Evolutionary conservation across 1,140 invertebrate genomes (phyloP).

Genomic region (Eupristina koningsbergeri): DNA sequence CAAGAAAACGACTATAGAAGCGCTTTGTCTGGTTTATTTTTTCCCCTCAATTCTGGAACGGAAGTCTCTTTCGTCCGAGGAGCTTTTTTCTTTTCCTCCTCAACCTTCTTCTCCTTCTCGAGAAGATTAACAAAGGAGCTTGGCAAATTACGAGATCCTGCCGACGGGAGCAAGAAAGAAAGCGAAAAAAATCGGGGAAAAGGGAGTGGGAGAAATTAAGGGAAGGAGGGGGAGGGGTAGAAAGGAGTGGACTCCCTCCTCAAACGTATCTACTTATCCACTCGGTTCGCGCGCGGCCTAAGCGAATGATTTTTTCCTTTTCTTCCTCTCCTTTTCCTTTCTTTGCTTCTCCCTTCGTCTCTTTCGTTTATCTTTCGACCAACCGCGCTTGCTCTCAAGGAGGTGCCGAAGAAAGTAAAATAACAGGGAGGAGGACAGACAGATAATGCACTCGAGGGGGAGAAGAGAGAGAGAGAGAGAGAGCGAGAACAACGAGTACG

Average conservation of each 20-base stretch:
- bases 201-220: background rate
- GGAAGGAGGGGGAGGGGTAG: constrained; percentile 19
- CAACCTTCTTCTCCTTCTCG: background rate
- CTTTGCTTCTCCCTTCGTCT: constrained; percentile 4
- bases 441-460: background rate
- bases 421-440: constrained; percentile 13
- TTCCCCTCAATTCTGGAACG: constrained; percentile 47
- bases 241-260: constrained; percentile 25
- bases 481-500: constrained; percentile 31
- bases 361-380: constrained; percentile 58
- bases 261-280: constrained; percentile 48
- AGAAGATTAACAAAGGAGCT: constrained; percentile 53
- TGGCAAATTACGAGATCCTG: constrained; percentile 52
- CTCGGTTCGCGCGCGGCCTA: constrained; percentile 35
- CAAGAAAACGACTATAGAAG: constrained; percentile 39
- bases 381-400: constrained; percentile 18
- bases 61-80: constrained; percentile 43
- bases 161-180: constrained; percentile 36
- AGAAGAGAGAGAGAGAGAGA: background rate
- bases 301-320: constrained; percentile 7
- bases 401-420: constrained; percentile 48
- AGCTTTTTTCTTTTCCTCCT: constrained; percentile 45
- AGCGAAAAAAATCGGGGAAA: background rate
- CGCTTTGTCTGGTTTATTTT: constrained; percentile 49
- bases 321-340: background rate